phyloP scores from a whole-genome alignment of 2,797 vertebrate genomes.

The Linurgus olivaceus region DNA sequence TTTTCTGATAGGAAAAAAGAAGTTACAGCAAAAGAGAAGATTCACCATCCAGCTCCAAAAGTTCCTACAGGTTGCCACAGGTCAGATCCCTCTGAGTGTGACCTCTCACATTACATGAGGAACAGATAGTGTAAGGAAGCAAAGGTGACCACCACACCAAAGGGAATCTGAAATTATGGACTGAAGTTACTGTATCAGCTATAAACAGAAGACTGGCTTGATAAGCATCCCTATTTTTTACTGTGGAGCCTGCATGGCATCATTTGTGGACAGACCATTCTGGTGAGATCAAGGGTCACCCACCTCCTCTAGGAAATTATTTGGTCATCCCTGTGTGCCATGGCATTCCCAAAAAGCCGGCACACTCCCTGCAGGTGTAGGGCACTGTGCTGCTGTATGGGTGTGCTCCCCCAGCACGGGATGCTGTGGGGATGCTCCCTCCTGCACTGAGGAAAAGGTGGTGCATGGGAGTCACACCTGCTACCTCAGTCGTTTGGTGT shows the following conservation, averaged over 20 bases:
- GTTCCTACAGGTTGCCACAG: not conserved
- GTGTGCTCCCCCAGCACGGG: fast-evolving
- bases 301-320: not conserved
- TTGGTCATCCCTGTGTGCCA: fast-evolving
- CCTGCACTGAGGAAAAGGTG: not conserved
- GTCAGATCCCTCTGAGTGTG: not conserved
- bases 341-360: not conserved
- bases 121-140: not conserved
- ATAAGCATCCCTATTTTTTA: not conserved
- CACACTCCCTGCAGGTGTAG: not conserved
- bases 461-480: not conserved
- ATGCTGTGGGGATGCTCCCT: fast-evolving
- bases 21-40: not conserved
- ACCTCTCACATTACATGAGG: not conserved
- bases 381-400: fast-evolving
- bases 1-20: not conserved
- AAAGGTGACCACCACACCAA: not conserved
- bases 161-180: not conserved
- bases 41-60: not conserved
- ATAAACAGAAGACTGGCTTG: not conserved
- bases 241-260: not conserved
- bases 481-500: not conserved
- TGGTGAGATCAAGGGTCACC: not conserved
- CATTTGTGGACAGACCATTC: not conserved
- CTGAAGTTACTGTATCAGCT: not conserved